Evolutionary conservation across 2,888 invertebrate species (phyloP).

Genomic region (Thumatha senex): DNA sequence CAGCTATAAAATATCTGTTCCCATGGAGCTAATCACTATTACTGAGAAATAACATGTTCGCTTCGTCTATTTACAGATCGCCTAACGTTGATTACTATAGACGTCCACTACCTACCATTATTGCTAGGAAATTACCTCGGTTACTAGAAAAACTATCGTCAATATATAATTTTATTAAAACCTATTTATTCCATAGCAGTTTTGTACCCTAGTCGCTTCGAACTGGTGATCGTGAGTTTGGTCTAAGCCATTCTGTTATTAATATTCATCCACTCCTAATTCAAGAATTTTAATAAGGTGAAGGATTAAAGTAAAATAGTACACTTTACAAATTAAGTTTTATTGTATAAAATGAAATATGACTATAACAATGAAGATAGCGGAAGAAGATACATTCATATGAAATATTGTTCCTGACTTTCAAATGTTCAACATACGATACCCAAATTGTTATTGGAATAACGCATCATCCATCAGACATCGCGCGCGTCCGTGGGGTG

Average conservation of each 20-base stretch:
- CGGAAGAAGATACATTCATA: constrained; percentile 31
- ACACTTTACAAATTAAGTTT: no score
- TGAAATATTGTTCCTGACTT: constrained; percentile 54
- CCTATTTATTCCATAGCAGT: no score
- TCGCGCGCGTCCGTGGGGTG: constrained; percentile 71
- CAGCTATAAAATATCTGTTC: constrained; percentile 60
- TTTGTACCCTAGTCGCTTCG: no score
- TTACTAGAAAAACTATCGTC: constrained; percentile 18
- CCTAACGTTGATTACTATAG: constrained; percentile 28
- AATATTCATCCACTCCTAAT: background rate
- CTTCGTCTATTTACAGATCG: constrained; percentile 31
- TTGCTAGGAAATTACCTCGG: constrained; percentile 26
- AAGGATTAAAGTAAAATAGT: no score
- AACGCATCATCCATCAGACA: constrained; percentile 83
- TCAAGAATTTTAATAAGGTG: no score
- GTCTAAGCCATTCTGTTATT: no score
- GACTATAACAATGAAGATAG: constrained; percentile 25
- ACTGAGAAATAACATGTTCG: constrained; percentile 42
- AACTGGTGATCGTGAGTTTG: no score
- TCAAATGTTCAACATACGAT: constrained; percentile 77
- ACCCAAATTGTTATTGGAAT: constrained; percentile 82
- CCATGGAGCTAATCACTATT: constrained; percentile 52
- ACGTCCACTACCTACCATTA: constrained; percentile 9
- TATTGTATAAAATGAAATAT: constrained; percentile 13
- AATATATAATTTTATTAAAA: constrained; percentile 5